Evolutionary conservation across 2,888 invertebrate species (phyloP), one percentile per base, ranked within the genome.

Genomic region (Harpalus rubripes): DNA sequence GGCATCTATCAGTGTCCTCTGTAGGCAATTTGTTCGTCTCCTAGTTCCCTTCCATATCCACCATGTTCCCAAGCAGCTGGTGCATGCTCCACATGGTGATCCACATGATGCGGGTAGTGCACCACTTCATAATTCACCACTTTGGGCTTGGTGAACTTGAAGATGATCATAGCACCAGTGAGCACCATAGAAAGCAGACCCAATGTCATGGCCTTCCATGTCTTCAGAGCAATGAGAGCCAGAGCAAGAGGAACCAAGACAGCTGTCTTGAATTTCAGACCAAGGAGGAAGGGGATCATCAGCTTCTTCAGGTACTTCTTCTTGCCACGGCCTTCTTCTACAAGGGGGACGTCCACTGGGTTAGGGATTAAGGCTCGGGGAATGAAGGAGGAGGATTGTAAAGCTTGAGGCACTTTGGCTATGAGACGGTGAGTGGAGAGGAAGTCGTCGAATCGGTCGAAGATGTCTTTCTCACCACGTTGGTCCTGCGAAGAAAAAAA

Each of bases 131-230:
- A 97, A 91, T 96, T 96, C 87, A 96, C 95, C 88, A 95, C 92
- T 92, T 97, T 97, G 85, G 97, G 97, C 89, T 96, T 96, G 87
- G 96, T 95, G 90, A 97, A 94, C 91, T 96, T 96, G 92, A 97
- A 97, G 90, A 97, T 95, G 80, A 97, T 93, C 93, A 97, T 93
- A 85, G 97, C 97, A 87, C 96, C 96, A 87, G 97, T 96, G 68
- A 97, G 92, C 26, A 97, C 97, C 89, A 97, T 92, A 1, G 97
- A 97, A 86, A 97, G 93, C 4, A 97, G 94, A 86, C 96, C 97
- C 87, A 97, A 93, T 7, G 97, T 97, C 88, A 97, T 92, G 61
- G 97, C 97, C 91, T 97, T 97, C 97, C 97, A 97, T 15, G 97
- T 96, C 91, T 97, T 97, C 84, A 97, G 92, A 0, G 97, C 97